Evolutionary conservation across 2,888 invertebrate genomes (phyloP).

Genomic region (Cepaea hortensis): DNA sequence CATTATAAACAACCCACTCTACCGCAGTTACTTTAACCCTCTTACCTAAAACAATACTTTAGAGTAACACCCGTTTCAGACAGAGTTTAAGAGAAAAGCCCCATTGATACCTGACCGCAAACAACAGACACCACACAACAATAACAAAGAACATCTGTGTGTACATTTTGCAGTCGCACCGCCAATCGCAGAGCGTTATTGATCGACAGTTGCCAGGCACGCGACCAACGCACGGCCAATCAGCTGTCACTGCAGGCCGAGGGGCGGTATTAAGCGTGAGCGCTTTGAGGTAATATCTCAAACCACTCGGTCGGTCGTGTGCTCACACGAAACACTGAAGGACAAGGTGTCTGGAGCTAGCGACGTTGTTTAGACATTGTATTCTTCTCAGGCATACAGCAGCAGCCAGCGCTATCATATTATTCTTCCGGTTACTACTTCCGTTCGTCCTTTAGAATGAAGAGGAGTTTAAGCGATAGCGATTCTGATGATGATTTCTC

Average conservation of each 20-base stretch:
- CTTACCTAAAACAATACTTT: not conserved
- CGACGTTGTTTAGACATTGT: conserved; percentile 19
- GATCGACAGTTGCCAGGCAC: conserved; percentile 44
- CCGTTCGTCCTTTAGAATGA: conserved; percentile 77
- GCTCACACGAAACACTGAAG: conserved; percentile 37
- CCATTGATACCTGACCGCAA: not conserved
- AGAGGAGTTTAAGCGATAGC: conserved; percentile 87
- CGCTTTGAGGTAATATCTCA: conserved; percentile 40
- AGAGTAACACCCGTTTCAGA: not conserved
- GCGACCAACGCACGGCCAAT: conserved; percentile 47
- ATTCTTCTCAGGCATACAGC: not conserved
- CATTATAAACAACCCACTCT: no score
- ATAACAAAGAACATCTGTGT: conserved; percentile 47
- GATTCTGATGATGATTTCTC: conserved; percentile 91
- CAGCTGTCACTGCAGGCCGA: conserved; percentile 22
- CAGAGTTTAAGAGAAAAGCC: not conserved
- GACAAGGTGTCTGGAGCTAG: conserved; percentile 32
- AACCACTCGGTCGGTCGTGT: conserved; percentile 27
- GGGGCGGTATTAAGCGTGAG: conserved; percentile 44
- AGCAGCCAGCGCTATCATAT: not conserved
- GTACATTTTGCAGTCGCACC: not conserved
- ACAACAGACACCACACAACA: not conserved
- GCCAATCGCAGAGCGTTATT: conserved; percentile 44
- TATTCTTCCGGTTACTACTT: not conserved
- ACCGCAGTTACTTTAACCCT: no score